Evolutionary conservation across 2,113 vertebrate genomes (phyloP), one percentile per base, ranked within the genome.

Genomic region (Odocoileus virginianus): DNA sequence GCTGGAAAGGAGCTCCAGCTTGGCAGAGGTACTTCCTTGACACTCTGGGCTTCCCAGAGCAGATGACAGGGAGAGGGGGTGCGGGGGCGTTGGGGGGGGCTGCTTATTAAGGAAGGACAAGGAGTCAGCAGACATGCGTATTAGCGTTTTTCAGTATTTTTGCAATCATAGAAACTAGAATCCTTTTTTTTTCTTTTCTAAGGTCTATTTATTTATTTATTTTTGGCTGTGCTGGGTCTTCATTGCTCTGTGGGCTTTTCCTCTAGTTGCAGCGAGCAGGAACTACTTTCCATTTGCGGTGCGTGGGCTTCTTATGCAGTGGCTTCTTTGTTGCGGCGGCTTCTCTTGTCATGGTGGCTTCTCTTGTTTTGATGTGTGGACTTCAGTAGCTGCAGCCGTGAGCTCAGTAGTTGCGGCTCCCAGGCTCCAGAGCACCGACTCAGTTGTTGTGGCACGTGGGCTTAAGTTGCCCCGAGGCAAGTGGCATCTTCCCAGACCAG

Each of bases 31-130:
- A 79, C 87, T 97, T 91, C 52, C 95, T 94, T 67, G 86, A 95
- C 97, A 96, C 96, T 67, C 74, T 57, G 81, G 95, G 52, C 52
- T 96, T 89, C 95, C 84, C 92, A 25, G 95, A 98, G 97, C 97
- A 98, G 94, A 97, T 93, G 71, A 43, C 47, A 6, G 36, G 50
- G 33, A 92, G 13, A 27, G 14, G 43, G 23, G 3, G 76, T 36
- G 61, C 7, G 0, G 64, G 19, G n/a, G 17, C 2, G 8, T 7
- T 19, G 64, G 7, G 3, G 7, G 3, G 50, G 50, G 15, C 27
- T 54, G 17, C 76, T 93, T 71, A 86, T 83, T 43, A 27, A 95
- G 91, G 54, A 61, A 85, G 92, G 96, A 81, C 30, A 55, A 33
- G 33, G 89, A 89, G 86, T 81, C 47, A 27, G 36, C 27, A 16